Conservation (phyloP, 2,888 invertebrate genomes). For the Branchinecta sandiegonensis region DNA sequence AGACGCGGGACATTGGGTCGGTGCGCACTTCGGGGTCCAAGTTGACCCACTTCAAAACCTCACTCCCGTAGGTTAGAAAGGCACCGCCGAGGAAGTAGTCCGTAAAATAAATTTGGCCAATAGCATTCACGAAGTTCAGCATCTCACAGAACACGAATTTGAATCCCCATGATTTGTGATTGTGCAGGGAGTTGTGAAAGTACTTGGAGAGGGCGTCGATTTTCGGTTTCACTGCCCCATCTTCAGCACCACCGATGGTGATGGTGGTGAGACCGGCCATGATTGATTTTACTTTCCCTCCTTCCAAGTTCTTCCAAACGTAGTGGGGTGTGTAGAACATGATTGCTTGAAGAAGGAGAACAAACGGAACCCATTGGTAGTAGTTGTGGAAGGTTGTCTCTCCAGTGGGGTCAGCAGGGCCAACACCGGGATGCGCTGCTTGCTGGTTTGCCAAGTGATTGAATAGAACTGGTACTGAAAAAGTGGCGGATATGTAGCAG, state of each 20-base stretch:
- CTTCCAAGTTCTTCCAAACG: slow-evolving; percentile 88
- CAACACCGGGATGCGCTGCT: slow-evolving; percentile 26
- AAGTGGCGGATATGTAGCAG: slow-evolving; percentile 69
- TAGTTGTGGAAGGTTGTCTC: slow-evolving; percentile 68
- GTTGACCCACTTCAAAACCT: slow-evolving; percentile 63
- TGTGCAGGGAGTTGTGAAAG: slow-evolving; percentile 58
- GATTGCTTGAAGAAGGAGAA: slow-evolving; percentile 62
- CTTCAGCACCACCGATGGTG: slow-evolving; percentile 1
- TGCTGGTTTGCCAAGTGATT: not conserved
- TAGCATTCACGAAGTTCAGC: slow-evolving; percentile 48
- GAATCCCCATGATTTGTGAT: slow-evolving; percentile 71
- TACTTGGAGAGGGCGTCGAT: slow-evolving; percentile 37
- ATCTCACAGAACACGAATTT: slow-evolving; percentile 75
- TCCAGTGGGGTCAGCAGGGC: slow-evolving; percentile 46
- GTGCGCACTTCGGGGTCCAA: slow-evolving; percentile 69
- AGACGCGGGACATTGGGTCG: slow-evolving; percentile 69
- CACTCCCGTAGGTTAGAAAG: slow-evolving; percentile 69
- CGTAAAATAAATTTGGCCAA: slow-evolving; percentile 70
- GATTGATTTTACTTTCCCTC: slow-evolving; percentile 72
- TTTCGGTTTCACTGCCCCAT: slow-evolving; percentile 25
- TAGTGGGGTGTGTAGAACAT: slow-evolving; percentile 76
- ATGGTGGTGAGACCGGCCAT: slow-evolving; percentile 56
- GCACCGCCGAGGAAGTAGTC: slow-evolving; percentile 74
- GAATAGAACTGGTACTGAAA: slow-evolving; percentile 50
- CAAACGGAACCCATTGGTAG: slow-evolving; percentile 87